phyloP scores from a whole-genome alignment of 2,797 vertebrate species.

The Microchirus variegatus region DNA sequence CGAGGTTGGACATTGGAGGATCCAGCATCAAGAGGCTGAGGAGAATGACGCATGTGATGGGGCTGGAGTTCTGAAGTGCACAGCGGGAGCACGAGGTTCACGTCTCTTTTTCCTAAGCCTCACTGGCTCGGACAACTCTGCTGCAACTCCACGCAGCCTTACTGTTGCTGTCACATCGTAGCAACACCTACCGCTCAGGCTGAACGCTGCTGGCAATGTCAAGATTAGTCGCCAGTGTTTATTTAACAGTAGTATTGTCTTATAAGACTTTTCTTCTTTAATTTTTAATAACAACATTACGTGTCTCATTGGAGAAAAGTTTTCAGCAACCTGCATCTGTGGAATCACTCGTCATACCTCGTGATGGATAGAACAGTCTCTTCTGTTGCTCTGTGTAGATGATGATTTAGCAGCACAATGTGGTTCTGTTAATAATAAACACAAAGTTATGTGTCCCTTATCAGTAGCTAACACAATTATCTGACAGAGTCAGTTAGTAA shows the following conservation, averaged over 20 bases:
- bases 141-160: constrained; percentile 39
- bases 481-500: no score
- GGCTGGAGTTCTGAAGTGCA: constrained; percentile 31
- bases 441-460: not conserved
- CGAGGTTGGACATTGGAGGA: constrained; percentile 7
- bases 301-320: no score
- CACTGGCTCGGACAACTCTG: constrained; percentile 36
- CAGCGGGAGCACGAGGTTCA: constrained; percentile 44
- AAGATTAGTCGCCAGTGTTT: constrained; percentile 6
- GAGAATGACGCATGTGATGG: constrained; percentile 15
- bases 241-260: not conserved
- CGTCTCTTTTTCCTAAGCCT: constrained; percentile 54
- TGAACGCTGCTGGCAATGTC: constrained; percentile 25
- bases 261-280: no score
- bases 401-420: not conserved
- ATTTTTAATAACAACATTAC: no score
- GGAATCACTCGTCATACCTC: not conserved
- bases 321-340: not conserved
- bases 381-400: not conserved
- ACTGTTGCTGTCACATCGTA: constrained; percentile 36
- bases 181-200: constrained; percentile 12
- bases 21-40: constrained; percentile 15
- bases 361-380: not conserved
- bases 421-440: not conserved
- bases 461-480: not conserved